These are phyloP conservation scores for Chrysolina haemoptera DNA, from an alignment of 2,888 invertebrate species.

Conservation along the genomic window DNA sequence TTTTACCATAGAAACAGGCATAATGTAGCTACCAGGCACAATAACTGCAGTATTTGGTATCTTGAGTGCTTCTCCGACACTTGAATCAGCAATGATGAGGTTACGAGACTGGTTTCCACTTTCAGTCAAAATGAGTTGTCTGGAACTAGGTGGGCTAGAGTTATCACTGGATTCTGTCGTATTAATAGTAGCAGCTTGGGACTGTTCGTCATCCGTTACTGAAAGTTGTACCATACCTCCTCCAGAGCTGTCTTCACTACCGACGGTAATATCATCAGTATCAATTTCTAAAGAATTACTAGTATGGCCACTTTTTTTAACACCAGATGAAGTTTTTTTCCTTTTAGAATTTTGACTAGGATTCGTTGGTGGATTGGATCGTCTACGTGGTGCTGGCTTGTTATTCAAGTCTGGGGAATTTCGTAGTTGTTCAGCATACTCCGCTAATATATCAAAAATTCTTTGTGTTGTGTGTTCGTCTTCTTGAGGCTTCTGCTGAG, in stretches of 20 bases:
- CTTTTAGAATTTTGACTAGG: slow-evolving; percentile 81
- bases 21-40: slow-evolving; percentile 81
- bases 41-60: slow-evolving; percentile 78
- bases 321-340: slow-evolving; percentile 76
- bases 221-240: slow-evolving; percentile 74
- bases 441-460: slow-evolving; percentile 84
- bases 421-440: slow-evolving; percentile 85
- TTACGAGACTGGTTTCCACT: slow-evolving; percentile 70
- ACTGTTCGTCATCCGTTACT: slow-evolving; percentile 75
- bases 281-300: slow-evolving; percentile 66
- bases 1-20: slow-evolving; percentile 82
- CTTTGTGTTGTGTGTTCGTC: slow-evolving; percentile 87
- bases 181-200: slow-evolving; percentile 56
- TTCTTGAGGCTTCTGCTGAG: slow-evolving; percentile 83
- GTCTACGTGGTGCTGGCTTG: slow-evolving; percentile 84
- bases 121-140: slow-evolving; percentile 65
- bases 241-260: slow-evolving; percentile 84
- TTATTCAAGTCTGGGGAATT: slow-evolving; percentile 86
- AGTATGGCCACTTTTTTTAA: slow-evolving; percentile 72
- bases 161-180: slow-evolving; percentile 69
- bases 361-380: slow-evolving; percentile 82
- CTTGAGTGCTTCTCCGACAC: slow-evolving; percentile 77
- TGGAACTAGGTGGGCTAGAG: slow-evolving; percentile 58
- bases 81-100: slow-evolving; percentile 75
- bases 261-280: slow-evolving; percentile 81